Evolutionary conservation across 2,113 vertebrate species (phyloP).

Genomic region (Polypterus senegalus): DNA sequence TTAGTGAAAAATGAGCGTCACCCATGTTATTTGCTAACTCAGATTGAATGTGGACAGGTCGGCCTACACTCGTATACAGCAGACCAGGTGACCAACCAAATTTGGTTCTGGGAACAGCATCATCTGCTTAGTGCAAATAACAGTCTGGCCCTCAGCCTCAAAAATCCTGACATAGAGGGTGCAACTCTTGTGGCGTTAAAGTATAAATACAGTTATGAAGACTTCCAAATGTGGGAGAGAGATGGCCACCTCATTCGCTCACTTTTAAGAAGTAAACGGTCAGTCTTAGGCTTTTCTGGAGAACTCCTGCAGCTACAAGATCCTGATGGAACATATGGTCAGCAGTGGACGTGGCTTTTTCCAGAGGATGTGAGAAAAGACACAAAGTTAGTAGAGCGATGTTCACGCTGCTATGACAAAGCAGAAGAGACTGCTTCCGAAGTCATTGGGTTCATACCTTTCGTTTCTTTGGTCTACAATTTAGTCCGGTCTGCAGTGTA

Average conservation of each 20-base stretch:
- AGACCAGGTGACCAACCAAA: background rate
- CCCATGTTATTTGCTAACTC: conserved; percentile 11
- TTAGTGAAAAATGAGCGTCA: conserved; percentile 9
- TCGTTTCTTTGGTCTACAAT: conserved; percentile 3
- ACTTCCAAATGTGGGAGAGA: conserved; percentile 9
- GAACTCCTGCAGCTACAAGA: background rate
- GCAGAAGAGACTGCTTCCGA: conserved; percentile 1
- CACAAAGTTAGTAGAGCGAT: conserved; percentile 1
- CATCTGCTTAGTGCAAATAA: conserved; percentile 5
- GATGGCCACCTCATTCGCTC: conserved; percentile 2
- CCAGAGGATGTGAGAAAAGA: conserved; percentile 1
- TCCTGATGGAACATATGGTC: background rate
- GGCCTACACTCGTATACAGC: background rate
- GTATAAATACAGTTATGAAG: conserved; percentile 5
- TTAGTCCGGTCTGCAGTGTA: conserved; percentile 8
- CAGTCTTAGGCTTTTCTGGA: background rate
- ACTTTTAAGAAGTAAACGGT: background rate
- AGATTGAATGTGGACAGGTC: conserved; percentile 6
- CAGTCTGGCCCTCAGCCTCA: conserved; percentile 5
- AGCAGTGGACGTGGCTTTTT: conserved; percentile 9
- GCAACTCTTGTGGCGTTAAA: conserved; percentile 1
- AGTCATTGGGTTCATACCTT: conserved; percentile 5
- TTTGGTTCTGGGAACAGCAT: conserved; percentile 3
- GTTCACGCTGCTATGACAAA: conserved; percentile 10
- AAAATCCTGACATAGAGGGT: background rate